phyloP scores from a whole-genome alignment of 2,888 invertebrate genomes.

The Helleia helle region DNA sequence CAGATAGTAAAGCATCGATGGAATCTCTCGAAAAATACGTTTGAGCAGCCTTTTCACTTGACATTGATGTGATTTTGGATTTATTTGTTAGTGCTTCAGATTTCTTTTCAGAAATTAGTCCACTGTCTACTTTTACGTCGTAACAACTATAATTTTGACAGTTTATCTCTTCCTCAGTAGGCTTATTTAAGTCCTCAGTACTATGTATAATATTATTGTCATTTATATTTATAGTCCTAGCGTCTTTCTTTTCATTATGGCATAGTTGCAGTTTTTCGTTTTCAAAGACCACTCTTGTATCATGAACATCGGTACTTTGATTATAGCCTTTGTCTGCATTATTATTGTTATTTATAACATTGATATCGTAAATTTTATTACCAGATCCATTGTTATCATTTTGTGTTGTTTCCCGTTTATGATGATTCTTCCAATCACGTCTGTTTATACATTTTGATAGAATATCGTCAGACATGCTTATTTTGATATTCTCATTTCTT shows the following conservation, averaged over 20 bases:
- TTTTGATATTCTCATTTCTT: constrained; percentile 30
- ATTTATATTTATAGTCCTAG: too few species aligned
- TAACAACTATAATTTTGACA: constrained; percentile 38
- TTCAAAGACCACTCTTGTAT: constrained; percentile 31
- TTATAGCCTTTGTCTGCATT: constrained; percentile 7
- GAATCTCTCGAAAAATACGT: constrained; percentile 52
- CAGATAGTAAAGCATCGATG: constrained; percentile 50
- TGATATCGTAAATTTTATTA: too few species aligned
- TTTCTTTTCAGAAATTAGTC: constrained; percentile 15
- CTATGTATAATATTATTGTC: constrained; percentile 15
- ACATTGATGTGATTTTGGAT: constrained; percentile 25
- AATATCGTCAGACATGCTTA: constrained; percentile 57
- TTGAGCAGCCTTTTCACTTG: constrained; percentile 46
- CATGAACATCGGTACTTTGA: constrained; percentile 5
- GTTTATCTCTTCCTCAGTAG: constrained; percentile 43
- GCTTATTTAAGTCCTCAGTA: constrained; percentile 18
- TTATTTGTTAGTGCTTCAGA: constrained; percentile 17
- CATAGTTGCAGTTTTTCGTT: constrained; percentile 27
- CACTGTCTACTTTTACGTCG: constrained; percentile 21
- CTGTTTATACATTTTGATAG: constrained; percentile 53
- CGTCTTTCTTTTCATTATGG: too few species aligned
- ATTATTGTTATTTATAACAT: constrained; percentile 12
- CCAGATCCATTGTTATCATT: too few species aligned
- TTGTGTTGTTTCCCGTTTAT: constrained; percentile 30
- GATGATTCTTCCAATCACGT: constrained; percentile 44